phyloP scores from a whole-genome alignment of 2,113 vertebrate genomes.

The Myodes glareolus region DNA sequence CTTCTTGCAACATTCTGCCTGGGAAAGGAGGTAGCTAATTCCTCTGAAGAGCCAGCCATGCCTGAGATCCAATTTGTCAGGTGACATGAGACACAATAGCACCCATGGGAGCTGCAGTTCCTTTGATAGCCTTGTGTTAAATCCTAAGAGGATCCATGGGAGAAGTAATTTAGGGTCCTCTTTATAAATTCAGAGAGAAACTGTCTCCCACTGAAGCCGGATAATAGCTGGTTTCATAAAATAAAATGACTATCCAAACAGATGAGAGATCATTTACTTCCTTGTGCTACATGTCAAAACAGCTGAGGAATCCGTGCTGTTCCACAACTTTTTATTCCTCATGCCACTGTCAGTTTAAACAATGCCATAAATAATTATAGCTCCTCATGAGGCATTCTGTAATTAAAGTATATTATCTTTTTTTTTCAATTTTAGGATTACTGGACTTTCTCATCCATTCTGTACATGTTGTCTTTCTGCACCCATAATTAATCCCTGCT shows the following conservation, averaged over 20 bases:
- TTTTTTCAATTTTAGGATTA: slow-evolving; percentile 58
- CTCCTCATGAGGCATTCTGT: slow-evolving; percentile 43
- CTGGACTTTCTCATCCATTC: background rate
- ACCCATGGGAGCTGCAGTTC: background rate
- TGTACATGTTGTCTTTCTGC: background rate
- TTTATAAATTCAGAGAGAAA: slow-evolving; percentile 27
- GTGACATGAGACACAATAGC: background rate
- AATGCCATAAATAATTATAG: slow-evolving; percentile 52
- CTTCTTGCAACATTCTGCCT: background rate
- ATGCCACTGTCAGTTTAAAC: slow-evolving; percentile 2
- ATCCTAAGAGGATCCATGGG: background rate
- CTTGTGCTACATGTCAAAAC: background rate
- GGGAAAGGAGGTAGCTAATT: background rate
- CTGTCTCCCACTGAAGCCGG: background rate
- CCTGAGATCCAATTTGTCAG: slow-evolving; percentile 6
- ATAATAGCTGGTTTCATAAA: slow-evolving; percentile 39
- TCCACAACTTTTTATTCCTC: background rate
- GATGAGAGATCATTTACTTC: slow-evolving; percentile 1
- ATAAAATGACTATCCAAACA: slow-evolving; percentile 25
- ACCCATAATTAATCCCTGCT: slow-evolving; percentile 58
- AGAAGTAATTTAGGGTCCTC: background rate
- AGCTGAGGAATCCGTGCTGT: background rate
- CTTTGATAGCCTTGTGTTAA: background rate
- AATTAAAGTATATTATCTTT: slow-evolving; percentile 34
- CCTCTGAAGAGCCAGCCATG: background rate